Evolutionary conservation across 2,113 vertebrate genomes (phyloP), one percentile per base, ranked within the genome.

Genomic region (Plotosus lineatus): DNA sequence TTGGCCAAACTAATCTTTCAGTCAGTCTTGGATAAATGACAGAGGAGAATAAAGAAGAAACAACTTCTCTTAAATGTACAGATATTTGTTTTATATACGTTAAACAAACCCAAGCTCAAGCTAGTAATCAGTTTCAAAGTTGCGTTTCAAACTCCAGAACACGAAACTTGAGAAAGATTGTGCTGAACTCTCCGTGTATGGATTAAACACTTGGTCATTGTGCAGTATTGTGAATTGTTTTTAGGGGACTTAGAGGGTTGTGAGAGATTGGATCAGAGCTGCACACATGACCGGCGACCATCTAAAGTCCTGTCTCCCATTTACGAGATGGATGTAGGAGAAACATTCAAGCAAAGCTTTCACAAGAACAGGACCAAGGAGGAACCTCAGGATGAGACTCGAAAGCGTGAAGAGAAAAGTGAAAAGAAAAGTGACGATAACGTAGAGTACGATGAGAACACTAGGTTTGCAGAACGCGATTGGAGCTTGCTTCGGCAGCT

Each of bases 161-260:
- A 80, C 63, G 50, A 51, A 8, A 28, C 56, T 40, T 80, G 74
- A 63, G 85, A 84, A 46, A 48, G n/a, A 75, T 40, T 81, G 80
- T 84, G 63, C 63, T 61, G 26, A 72, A 85, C 78, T 28, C 85
- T 50, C 26, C 78, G 58, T 79, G 61, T 80, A 84, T 56, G 77
- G 85, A 76, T 90, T 85, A 90, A 92, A 92, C 94, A 92, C 90
- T 95, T 96, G 97, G 95, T 98, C 96, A 98, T 94, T 98, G 93
- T 96, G 89, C 95, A 98, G 96, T 99, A 95, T 99, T 99, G 95
- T 99, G 94, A 95, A 98, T 98, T 97, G 95, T 95, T 99, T 97
- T 97, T 92, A 99, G 98, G 98, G 94, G 92, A 98, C 95, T 95
- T 96, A 96, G 94, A 95, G 94, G 96, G 94, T 96, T 96, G 95